Conservation (phyloP, 2,113 vertebrate genomes). For the Dendrocopos noguchii region DNA sequence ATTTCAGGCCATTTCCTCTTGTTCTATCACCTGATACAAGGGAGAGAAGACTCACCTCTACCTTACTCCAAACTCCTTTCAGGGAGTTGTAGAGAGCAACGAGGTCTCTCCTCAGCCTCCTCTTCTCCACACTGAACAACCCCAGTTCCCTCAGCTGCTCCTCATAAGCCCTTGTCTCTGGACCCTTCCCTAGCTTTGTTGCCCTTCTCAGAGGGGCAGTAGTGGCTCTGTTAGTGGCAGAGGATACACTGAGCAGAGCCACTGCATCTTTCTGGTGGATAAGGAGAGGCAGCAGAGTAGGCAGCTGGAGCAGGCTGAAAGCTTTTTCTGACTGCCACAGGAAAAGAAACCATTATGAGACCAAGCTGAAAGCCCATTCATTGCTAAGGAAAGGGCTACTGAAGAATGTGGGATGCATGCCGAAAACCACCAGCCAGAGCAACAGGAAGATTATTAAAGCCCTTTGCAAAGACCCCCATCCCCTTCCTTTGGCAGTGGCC, state of each 20-base stretch:
- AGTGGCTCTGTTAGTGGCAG: neutral
- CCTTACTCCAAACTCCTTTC: too few species aligned
- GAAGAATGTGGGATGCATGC: slow-evolving; percentile 53
- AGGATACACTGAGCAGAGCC: neutral
- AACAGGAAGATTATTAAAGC: slow-evolving; percentile 31
- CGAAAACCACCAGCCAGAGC: slow-evolving; percentile 25
- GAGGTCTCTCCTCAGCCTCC: too few species aligned
- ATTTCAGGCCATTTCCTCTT: too few species aligned
- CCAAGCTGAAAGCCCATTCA: slow-evolving; percentile 62
- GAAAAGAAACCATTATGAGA: slow-evolving; percentile 45
- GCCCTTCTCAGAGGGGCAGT: neutral
- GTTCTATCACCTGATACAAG: too few species aligned
- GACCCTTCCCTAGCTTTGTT: too few species aligned
- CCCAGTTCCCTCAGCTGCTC: too few species aligned
- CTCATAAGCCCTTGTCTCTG: too few species aligned
- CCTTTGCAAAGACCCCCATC: neutral
- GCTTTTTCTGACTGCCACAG: slow-evolving; percentile 35
- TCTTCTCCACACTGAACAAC: too few species aligned
- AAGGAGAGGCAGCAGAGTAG: neutral
- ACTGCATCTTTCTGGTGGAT: neutral
- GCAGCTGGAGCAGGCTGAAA: slow-evolving; percentile 47
- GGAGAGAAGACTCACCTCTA: too few species aligned
- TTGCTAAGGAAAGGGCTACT: slow-evolving; percentile 60
- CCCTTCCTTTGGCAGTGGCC: slow-evolving; percentile 39
- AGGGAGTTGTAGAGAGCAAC: too few species aligned